Evolutionary conservation across 2,113 vertebrate species (phyloP), one percentile per base, ranked within the genome.

Genomic region (Limanda limanda): DNA sequence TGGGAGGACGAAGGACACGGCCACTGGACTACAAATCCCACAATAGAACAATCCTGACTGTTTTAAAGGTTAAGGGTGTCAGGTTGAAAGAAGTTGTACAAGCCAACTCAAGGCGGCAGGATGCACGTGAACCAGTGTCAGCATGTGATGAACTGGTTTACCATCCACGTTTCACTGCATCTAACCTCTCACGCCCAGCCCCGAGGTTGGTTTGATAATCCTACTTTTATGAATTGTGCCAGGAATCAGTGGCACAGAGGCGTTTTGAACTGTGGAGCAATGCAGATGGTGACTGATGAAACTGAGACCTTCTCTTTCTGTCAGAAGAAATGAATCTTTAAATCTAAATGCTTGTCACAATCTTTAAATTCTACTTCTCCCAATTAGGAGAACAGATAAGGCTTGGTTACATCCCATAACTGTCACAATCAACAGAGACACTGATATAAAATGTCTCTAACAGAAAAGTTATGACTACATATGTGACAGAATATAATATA

Each of bases 61-160:
- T 55, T 23, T 8, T 7, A 52, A 78, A 80, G 75, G 76, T 57
- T 68, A 58, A 79, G 24, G 42, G 48, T 66, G 54, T 74, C 13
- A 4, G 74, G 14, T 76, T 78, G 0, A 23, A 18, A 37, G 10
- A 65, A 23, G 27, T 51, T 68, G 27, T 10, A 48, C 11, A 71
- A 68, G 18, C 24, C 10, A 37, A 2, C 55, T 76, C 12, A 54
- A 54, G 45, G n/a, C 18, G 9, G 47, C 4, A 9, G 17, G 5
- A 47, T 52, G 5, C 2, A 24, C 4, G 21, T 12, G 54, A 20
- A 23, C 14, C 15, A 24, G 17, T 40, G 70, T 72, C 42, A 74
- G n/a, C 35, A n/a, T 13, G 24, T 73, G 45, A 25, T 6, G 35
- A 79, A 82, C 51, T 13, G 17, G 47, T 17, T 51, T 17, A 51